A percentile compares a stretch with the other conserved stretches of the same genome.
These are phyloP conservation scores for Stenotaenia linearis DNA, from an alignment of 2,888 invertebrate species.

Conservation along the genomic window DNA sequence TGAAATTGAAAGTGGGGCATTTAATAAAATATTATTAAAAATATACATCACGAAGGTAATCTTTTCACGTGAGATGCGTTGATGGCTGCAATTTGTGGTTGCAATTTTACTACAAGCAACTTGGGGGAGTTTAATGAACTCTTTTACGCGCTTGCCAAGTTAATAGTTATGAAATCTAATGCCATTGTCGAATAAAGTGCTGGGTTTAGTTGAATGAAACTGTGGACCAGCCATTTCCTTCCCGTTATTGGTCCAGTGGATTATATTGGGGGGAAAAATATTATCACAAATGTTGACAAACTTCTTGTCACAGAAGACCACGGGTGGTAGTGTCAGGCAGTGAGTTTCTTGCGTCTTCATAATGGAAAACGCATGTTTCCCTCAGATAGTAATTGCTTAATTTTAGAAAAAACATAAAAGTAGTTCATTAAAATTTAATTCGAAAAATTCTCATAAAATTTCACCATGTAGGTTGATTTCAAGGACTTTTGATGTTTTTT, in stretches of 20 bases:
- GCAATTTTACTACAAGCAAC: not conserved
- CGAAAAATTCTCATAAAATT: no score
- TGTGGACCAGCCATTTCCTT: not conserved
- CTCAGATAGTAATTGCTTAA: not conserved
- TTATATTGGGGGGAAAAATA: not conserved
- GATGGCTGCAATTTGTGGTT: not conserved
- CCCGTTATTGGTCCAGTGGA: no score
- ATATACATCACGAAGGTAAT: no score
- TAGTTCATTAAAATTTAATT: not conserved
- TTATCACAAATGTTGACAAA: not conserved
- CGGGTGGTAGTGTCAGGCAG: not conserved
- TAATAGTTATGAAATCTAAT: not conserved
- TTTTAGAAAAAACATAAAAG: not conserved
- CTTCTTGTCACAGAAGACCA: not conserved
- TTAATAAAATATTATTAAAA: no score
- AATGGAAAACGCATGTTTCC: not conserved
- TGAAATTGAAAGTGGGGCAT: no score
- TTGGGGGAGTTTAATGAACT: not conserved
- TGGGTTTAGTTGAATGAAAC: not conserved
- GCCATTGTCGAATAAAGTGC: not conserved
- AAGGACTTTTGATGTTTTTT: no score
- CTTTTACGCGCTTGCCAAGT: not conserved
- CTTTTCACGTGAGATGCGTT: no score
- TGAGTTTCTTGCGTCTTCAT: no score
- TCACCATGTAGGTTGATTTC: no score